Evolutionary conservation across 2,888 invertebrate species (phyloP), one percentile per base, ranked within the genome.

Genomic region (Lithodes maja): DNA sequence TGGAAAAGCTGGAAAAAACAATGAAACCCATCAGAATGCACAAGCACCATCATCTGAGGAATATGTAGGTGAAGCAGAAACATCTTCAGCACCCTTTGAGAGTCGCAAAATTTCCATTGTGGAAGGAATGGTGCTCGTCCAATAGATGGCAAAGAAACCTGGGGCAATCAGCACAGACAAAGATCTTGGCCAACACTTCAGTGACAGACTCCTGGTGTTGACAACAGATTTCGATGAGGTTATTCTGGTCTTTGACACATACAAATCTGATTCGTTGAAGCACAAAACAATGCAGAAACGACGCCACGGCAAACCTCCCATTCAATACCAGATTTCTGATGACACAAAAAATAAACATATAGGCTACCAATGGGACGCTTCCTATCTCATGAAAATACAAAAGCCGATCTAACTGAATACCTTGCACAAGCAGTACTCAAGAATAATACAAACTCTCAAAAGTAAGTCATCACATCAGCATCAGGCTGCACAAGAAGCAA

Each of bases 291-390:
- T n/a, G 52, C 75, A 84, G 49, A 84, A 49, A 84, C 69, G 75
- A 82, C 53, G 82, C 53, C 77, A 54, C 50, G 85, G 85, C 49
- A 71, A 53, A 75, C 5, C 33, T 74, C 84, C 75, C 49, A 75
- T 84, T 75, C 75, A 84, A 12, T 84, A 84, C 53, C 85, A 50
- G 49, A n/a, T 84, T 75, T 1, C 74, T 2, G 53, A 84, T 53
- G 75, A 84, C 74, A 84, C 74, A 84, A 84, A 77, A 17, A 33
- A 77, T 50, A 84, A 71, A 84, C 75, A 77, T 50, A 84, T 78
- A 33, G 33, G 33, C 33, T 33, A 17, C 85, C 85, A 84, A 77
- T 84, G 85, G 33, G 50, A 12, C 69, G 75, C 55, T 84, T 84
- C 75, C 75, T 74, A 50, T 77, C 85, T 33, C 74, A 84, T 49